Base-by-base conservation (phyloP, 2,888 invertebrate species). In the Cepaea hortensis region DNA sequence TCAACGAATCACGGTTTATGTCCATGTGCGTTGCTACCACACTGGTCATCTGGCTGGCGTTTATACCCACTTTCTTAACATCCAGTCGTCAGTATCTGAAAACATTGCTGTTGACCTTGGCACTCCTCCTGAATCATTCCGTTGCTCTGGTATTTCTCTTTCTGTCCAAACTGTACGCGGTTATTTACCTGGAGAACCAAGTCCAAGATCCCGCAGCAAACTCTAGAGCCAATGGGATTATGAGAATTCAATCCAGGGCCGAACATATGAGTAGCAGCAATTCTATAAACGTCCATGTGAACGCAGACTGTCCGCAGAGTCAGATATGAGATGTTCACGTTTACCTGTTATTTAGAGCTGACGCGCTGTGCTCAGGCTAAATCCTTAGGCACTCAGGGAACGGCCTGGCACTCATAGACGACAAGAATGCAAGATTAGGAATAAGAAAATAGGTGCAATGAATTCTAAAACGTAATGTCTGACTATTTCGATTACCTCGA, bases 1-100 rank as follows among this genome's bases (percentile, higher is more conserved):
- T 91, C 89, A 93, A 93, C 89, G 93, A 93, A 90, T 91, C 92
- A 0, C 90, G 91, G 3, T 92, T 91, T 88, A 93, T 92, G 84
- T 88, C 91, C 20, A 90, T 92, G 89, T 92, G 91, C 77, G 92
- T 92, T 11, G 91, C 91, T 89, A 92, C 92, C 11, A 91, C 92
- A 1, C 86, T 92, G 20, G 88, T 92, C 73, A 90, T 93, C 75
- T 92, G 92, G 91, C 79, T 91, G 15, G 91, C 91, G 73, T 92
- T 92, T 88, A 87, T 93, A 46, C 91, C 92, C 48, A 89, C 91
- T 50, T 92, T 91, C 85, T 89, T 91, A 75, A 90, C 91, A 50
- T 88, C 92, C 11, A 87, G 86, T 7, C 83, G 89, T 7, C 89
- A 90, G 48, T 89, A 88, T 65, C 77, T 88, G 3, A 87, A 86